Percentiles rank a stretch among this genome's conserved stretches.
phyloP scores from a whole-genome alignment of 2,113 vertebrate genomes.

The Oreochromis spilurus region DNA sequence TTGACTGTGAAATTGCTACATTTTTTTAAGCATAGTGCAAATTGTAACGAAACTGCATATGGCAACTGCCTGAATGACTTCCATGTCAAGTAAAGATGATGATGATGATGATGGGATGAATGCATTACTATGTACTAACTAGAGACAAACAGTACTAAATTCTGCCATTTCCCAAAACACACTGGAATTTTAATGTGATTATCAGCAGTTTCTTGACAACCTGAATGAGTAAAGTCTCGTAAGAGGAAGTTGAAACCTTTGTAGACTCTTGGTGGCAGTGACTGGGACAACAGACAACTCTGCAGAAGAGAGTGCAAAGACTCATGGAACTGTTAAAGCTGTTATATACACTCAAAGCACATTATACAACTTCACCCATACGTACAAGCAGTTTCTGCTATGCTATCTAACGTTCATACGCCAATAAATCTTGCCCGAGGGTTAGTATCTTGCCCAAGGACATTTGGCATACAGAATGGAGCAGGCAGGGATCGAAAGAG shows the following conservation, averaged over 20 bases:
- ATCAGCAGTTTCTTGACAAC: not conserved
- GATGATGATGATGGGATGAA: not conserved
- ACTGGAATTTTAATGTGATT: not conserved
- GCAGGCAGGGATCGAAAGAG: not conserved
- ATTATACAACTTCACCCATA: not conserved
- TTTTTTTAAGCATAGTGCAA: not conserved
- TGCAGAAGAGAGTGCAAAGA: not conserved
- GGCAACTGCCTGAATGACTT: not conserved
- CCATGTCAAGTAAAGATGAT: not conserved
- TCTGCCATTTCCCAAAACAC: not conserved
- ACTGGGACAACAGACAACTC: not conserved
- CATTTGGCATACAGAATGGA: not conserved
- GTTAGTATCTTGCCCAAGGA: not conserved
- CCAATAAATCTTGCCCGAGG: not conserved
- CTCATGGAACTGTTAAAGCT: not conserved
- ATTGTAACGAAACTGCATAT: not conserved
- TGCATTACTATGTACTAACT: not conserved
- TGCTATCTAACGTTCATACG: not conserved
- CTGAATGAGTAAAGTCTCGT: not conserved
- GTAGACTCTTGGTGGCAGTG: not conserved
- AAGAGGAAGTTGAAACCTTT: not conserved
- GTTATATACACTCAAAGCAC: not conserved
- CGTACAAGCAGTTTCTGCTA: not conserved
- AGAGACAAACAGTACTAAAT: not conserved
- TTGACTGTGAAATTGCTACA: not conserved